Evolutionary conservation across 1,140 invertebrate species (phyloP).

Genomic region (Cryptotermes secundus): DNA sequence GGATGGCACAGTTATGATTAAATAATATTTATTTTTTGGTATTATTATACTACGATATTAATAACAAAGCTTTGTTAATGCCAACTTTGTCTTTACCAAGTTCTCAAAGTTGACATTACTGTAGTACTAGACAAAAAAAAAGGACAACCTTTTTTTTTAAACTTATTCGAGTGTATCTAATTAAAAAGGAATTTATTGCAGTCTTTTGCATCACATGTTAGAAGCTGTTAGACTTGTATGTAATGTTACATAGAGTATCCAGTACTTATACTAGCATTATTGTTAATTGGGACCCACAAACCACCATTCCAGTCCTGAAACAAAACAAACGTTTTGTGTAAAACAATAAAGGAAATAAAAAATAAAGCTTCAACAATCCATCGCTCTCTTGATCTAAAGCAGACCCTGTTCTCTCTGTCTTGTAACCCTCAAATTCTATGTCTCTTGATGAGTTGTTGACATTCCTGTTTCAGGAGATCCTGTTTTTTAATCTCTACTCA

Average conservation of each 20-base stretch:
- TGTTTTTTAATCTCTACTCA: no score
- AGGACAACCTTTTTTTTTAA: constrained; percentile 23
- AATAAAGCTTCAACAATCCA: background rate
- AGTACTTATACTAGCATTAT: background rate
- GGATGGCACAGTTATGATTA: constrained; percentile 34
- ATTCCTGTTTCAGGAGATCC: no score
- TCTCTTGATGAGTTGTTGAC: no score
- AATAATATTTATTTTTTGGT: constrained; percentile 33
- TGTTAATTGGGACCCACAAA: constrained; percentile 2
- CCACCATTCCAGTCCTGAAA: background rate
- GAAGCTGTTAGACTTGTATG: constrained; percentile 32
- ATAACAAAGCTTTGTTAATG: constrained; percentile 32
- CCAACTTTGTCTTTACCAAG: constrained; percentile 33
- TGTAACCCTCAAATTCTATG: no score
- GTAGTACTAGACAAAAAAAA: constrained; percentile 21
- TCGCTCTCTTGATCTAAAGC: background rate
- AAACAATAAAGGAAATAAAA: background rate
- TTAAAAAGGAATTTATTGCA: constrained; percentile 33
- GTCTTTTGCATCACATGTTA: constrained; percentile 34
- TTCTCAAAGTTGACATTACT: constrained; percentile 31
- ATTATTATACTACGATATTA: constrained; percentile 31
- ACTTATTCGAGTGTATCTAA: constrained; percentile 33
- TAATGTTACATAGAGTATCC: constrained; percentile 31
- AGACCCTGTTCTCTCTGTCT: no score
- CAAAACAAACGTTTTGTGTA: constrained; percentile 2